Percentiles rank a stretch among this genome's conserved stretches.
Conservation (phyloP, 2,888 invertebrate genomes). For the Patella depressa region DNA sequence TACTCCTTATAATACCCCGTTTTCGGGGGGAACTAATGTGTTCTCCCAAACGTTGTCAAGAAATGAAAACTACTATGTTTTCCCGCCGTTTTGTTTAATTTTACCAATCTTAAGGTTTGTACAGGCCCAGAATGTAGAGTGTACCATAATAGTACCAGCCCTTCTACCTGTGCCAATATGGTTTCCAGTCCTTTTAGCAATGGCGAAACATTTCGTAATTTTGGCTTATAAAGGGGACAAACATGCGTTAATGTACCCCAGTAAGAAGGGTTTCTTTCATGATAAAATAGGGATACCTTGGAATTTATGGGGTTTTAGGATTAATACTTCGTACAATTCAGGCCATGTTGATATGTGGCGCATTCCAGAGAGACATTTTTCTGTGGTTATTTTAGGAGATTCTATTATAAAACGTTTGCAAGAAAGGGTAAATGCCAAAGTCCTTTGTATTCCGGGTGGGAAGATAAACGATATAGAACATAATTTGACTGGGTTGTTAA, state of each 20-base stretch:
- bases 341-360: not conserved
- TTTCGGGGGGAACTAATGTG: not conserved
- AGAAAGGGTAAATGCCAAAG: not conserved
- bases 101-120: not conserved
- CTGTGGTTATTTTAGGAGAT: not conserved
- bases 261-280: not conserved
- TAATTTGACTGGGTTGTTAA: not conserved
- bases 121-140: not conserved
- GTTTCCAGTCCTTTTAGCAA: not conserved
- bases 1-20: not conserved
- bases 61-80: not conserved
- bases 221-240: not conserved
- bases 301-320: not conserved
- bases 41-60: not conserved
- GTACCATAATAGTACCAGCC: not conserved
- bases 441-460: not conserved
- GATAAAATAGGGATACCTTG: not conserved
- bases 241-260: not conserved
- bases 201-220: not conserved
- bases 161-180: not conserved
- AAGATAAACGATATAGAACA: not conserved
- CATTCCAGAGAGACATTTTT: not conserved
- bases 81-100: not conserved
- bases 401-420: not conserved
- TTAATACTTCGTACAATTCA: not conserved